A percentile compares a stretch with the other conserved stretches of the same genome.
Conservation (phyloP, 2,888 invertebrate species). For the Sphaerophoria taeniata region DNA sequence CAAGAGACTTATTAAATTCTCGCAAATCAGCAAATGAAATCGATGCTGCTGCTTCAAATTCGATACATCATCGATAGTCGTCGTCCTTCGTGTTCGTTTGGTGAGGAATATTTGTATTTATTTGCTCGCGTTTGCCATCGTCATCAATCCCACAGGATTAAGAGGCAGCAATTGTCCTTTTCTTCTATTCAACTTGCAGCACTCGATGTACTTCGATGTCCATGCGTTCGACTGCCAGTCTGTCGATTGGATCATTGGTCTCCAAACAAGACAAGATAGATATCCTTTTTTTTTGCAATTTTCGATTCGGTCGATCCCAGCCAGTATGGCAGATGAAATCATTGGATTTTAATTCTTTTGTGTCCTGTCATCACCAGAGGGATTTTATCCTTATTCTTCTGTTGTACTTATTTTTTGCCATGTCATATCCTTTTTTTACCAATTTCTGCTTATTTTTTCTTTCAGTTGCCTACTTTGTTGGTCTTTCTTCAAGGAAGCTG, state of each 20-base stretch:
- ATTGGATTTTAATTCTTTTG: constrained; percentile 75
- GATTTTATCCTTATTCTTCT: constrained; percentile 58
- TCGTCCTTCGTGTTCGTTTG: too few species aligned
- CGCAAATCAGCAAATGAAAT: constrained; percentile 74
- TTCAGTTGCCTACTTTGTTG: not conserved
- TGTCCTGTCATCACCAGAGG: constrained; percentile 75
- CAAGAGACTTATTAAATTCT: constrained; percentile 70
- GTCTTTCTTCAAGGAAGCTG: constrained; percentile 23
- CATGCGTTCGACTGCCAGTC: not conserved
- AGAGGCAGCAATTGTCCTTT: constrained; percentile 43
- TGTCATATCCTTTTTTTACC: constrained; percentile 60
- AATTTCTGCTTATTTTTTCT: not conserved
- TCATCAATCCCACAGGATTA: constrained; percentile 73
- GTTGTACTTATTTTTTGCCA: constrained; percentile 51
- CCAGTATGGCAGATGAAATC: constrained; percentile 62
- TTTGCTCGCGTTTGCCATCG: constrained; percentile 54
- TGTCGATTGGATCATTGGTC: constrained; percentile 11
- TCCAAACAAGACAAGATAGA: constrained; percentile 22
- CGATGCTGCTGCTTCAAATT: constrained; percentile 38
- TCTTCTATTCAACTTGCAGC: not conserved
- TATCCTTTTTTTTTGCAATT: constrained; percentile 63
- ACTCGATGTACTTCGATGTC: not conserved
- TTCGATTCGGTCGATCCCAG: not conserved
- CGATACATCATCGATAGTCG: too few species aligned
- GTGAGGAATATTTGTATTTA: constrained; percentile 21